Conservation (phyloP, 2,797 vertebrate genomes). For the Onychomys torridus region DNA sequence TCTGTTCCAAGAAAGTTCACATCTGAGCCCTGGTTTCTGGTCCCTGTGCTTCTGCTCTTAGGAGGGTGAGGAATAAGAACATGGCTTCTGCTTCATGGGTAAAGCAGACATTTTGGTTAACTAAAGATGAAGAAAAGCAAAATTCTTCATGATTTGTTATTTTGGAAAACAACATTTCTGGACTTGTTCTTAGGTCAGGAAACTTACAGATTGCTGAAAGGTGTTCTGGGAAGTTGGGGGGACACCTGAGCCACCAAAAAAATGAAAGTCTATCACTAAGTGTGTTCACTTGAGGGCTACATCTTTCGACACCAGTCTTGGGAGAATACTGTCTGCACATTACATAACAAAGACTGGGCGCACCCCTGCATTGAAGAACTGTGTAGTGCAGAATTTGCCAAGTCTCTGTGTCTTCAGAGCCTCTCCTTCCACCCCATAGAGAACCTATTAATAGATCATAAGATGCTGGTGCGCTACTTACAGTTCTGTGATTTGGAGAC, state of each 20-base stretch:
- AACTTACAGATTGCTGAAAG: not conserved
- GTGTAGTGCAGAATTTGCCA: constrained; percentile 6
- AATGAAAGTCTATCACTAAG: not conserved
- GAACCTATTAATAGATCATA: constrained; percentile 37
- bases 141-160: not conserved
- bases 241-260: not conserved
- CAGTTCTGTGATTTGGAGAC: constrained; percentile 35
- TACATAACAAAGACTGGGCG: constrained; percentile 1
- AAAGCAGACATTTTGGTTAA: not conserved
- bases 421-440: not conserved
- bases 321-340: not conserved
- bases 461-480: constrained; percentile 19
- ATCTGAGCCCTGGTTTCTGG: not conserved
- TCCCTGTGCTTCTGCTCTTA: not conserved
- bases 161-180: constrained; percentile 21
- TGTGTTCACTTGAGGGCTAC: not conserved
- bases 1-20: not conserved
- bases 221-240: not conserved
- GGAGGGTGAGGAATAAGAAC: not conserved
- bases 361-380: not conserved
- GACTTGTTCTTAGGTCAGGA: not conserved
- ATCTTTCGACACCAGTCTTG: not conserved
- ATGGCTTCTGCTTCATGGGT: not conserved
- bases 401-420: not conserved
- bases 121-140: not conserved